Conservation (phyloP, 23 tunicate species). For the Halocynthia aurantium region DNA sequence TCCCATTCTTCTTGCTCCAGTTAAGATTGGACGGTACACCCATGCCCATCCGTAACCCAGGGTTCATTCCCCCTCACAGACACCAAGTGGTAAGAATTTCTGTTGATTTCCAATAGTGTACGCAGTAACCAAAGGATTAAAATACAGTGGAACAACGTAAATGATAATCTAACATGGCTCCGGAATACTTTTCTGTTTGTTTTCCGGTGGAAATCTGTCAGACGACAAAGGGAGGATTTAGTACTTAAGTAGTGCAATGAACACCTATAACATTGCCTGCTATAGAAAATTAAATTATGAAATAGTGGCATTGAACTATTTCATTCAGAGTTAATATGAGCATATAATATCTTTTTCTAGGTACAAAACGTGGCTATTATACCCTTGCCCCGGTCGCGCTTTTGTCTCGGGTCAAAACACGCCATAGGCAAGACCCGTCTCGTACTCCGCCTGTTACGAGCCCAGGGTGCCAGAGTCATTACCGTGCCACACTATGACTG, state of each 20-base stretch:
- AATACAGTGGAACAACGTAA: too few species aligned
- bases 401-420: conserved; percentile 79
- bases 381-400: conserved; percentile 84
- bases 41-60: conserved; percentile 50
- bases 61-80: conserved; percentile 79
- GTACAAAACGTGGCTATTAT: conserved; percentile 84
- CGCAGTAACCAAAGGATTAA: too few species aligned
- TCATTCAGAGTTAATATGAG: not conserved
- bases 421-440: conserved; percentile 86
- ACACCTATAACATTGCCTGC: too few species aligned
- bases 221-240: too few species aligned
- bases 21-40: conserved; percentile 56
- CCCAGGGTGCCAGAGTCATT: conserved; percentile 92
- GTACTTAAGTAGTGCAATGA: too few species aligned
- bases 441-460: conserved; percentile 73
- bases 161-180: too few species aligned
- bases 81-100: conserved; percentile 65
- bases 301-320: too few species aligned
- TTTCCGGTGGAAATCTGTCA: too few species aligned
- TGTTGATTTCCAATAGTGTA: not conserved
- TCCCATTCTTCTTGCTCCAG: conserved; percentile 77
- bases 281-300: too few species aligned
- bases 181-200: too few species aligned
- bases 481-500: conserved; percentile 92
- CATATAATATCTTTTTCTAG: conserved; percentile 20